These are phyloP conservation scores for Drosophila nigricruria DNA, from an alignment of 2,888 invertebrate genomes.

Conservation along the genomic window DNA sequence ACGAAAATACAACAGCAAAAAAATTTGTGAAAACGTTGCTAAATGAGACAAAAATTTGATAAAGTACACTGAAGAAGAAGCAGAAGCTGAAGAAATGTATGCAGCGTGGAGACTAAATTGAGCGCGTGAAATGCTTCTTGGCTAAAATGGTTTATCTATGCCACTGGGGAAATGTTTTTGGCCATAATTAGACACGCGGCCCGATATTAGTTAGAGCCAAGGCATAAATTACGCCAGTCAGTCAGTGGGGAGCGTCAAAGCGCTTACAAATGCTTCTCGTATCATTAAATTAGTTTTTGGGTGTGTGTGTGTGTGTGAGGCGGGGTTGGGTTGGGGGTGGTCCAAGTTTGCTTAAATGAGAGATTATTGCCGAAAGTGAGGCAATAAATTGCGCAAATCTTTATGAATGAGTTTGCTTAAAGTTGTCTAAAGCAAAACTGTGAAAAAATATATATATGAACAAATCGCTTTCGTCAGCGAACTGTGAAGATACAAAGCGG, in stretches of 20 bases:
- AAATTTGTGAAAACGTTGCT: constrained; percentile 51
- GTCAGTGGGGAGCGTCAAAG: constrained; percentile 38
- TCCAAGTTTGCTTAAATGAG: constrained; percentile 61
- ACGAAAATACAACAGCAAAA: constrained; percentile 42
- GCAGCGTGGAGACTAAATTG: constrained; percentile 22
- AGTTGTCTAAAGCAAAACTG: constrained; percentile 9
- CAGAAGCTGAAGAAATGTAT: constrained; percentile 1
- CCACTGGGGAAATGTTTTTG: constrained; percentile 39
- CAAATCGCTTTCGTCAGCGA: constrained; percentile 7
- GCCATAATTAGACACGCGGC: constrained; percentile 73
- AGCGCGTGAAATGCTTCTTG: constrained; percentile 25
- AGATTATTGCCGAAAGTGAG: constrained; percentile 69
- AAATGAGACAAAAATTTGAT: constrained; percentile 76
- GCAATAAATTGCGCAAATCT: constrained; percentile 73
- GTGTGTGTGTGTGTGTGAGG: background rate
- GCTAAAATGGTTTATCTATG: constrained; percentile 50
- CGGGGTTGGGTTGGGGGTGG: too few species aligned
- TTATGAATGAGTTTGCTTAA: constrained; percentile 70
- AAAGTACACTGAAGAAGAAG: constrained; percentile 47
- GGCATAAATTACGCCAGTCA: constrained; percentile 55
- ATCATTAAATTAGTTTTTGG: constrained; percentile 77
- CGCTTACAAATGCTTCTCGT: constrained; percentile 31
- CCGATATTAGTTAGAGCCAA: constrained; percentile 51
- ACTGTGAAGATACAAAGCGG: background rate
- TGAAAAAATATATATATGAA: background rate